phyloP scores from a whole-genome alignment of 2,797 vertebrate species.

The Heliangelus exortis region DNA sequence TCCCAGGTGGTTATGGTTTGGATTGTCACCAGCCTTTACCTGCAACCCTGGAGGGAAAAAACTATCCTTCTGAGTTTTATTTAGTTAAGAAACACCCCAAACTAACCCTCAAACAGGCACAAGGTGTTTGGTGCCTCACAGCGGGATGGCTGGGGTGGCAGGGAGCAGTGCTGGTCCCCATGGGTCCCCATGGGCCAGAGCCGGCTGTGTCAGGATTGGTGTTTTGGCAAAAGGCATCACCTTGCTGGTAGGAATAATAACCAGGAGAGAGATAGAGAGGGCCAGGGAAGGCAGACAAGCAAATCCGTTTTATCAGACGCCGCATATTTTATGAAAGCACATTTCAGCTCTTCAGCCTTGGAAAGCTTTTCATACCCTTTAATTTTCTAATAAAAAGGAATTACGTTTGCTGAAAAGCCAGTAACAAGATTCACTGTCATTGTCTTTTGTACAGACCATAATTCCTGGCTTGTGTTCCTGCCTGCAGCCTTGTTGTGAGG shows the following conservation, averaged over 20 bases:
- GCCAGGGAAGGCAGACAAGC: slow-evolving; percentile 45
- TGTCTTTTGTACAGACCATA: slow-evolving; percentile 69
- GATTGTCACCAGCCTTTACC: slow-evolving; percentile 11
- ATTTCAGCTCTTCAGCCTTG: slow-evolving; percentile 79
- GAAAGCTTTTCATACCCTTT: slow-evolving; percentile 80
- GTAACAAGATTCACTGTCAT: slow-evolving; percentile 77
- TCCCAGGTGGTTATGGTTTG: not conserved
- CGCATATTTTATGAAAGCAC: slow-evolving; percentile 78
- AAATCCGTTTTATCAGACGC: slow-evolving; percentile 75
- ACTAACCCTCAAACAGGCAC: accelerated
- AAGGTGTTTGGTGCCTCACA: accelerated
- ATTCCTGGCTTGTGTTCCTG: slow-evolving; percentile 63
- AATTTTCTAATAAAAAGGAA: slow-evolving; percentile 84
- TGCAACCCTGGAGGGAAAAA: not conserved
- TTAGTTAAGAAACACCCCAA: not conserved
- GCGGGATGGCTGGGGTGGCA: accelerated
- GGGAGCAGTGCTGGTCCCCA: not conserved
- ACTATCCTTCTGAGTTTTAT: not conserved
- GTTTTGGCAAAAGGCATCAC: slow-evolving; percentile 58
- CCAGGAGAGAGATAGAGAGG: slow-evolving; percentile 18
- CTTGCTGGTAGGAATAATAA: slow-evolving; percentile 31
- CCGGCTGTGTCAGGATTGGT: accelerated
- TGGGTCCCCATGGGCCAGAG: accelerated
- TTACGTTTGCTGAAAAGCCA: slow-evolving; percentile 78
- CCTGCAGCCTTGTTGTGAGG: slow-evolving; percentile 47